Conservation (phyloP, 2,113 vertebrate species). For the Orientallactaga bullata region DNA sequence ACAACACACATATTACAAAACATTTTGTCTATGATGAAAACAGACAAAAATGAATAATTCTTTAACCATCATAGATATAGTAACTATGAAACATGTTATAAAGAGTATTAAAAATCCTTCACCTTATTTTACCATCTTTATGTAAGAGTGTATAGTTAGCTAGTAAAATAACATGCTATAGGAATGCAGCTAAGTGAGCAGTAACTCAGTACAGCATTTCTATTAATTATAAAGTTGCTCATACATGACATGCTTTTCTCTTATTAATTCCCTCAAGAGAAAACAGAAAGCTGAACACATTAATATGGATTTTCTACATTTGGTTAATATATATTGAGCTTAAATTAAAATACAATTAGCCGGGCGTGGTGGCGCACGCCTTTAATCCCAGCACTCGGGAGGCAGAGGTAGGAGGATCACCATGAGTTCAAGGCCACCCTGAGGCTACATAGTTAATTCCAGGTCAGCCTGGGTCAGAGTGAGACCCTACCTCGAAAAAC, state of each 20-base stretch:
- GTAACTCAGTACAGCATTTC: no score
- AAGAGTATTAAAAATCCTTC: neutral
- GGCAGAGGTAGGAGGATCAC: no score
- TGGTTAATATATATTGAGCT: neutral
- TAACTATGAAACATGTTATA: slow-evolving; percentile 51
- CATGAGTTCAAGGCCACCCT: no score
- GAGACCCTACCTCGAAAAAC: no score
- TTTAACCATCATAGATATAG: slow-evolving; percentile 66
- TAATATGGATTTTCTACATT: slow-evolving; percentile 16
- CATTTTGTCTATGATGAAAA: neutral
- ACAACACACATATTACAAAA: neutral
- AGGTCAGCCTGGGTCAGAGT: no score
- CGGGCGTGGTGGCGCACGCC: no score
- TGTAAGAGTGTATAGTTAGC: neutral
- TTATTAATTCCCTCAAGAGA: neutral
- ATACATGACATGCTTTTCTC: neutral
- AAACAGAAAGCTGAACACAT: neutral
- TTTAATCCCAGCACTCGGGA: no score
- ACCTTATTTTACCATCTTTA: neutral
- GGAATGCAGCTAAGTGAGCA: neutral
- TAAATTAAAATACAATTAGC: neutral
- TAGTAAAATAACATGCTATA: neutral
- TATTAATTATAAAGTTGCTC: neutral
- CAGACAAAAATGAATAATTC: neutral
- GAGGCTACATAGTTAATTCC: no score